These are phyloP conservation scores for Helleia helle DNA, from an alignment of 2,888 invertebrate genomes.

Conservation along the genomic window DNA sequence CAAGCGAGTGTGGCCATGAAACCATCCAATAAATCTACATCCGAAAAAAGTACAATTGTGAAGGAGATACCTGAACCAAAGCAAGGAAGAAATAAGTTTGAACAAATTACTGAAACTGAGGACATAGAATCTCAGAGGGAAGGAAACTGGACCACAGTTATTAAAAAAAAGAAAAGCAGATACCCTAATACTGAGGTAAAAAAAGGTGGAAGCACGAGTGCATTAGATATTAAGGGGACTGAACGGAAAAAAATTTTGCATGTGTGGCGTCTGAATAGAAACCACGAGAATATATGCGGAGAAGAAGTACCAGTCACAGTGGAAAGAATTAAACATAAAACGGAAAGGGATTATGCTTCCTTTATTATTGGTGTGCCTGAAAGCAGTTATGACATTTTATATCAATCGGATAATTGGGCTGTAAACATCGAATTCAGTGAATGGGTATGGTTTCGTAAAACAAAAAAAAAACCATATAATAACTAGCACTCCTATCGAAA, in stretches of 20 bases:
- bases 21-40: background rate
- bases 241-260: no score
- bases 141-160: background rate
- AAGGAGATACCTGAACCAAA: no score
- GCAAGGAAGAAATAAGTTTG: no score
- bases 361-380: slow-evolving; percentile 23
- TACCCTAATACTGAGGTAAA: background rate
- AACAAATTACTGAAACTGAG: no score
- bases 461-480: slow-evolving; percentile 9
- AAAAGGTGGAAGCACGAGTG: no score
- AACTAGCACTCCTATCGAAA: slow-evolving; percentile 5
- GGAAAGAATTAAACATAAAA: slow-evolving; percentile 23
- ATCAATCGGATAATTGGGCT: slow-evolving; percentile 12
- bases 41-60: no score
- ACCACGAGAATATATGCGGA: slow-evolving; percentile 8
- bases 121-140: no score
- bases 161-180: background rate
- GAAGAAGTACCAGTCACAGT: slow-evolving; percentile 12
- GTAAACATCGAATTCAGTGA: slow-evolving; percentile 13
- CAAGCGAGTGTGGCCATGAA: no score
- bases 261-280: background rate
- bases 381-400: slow-evolving; percentile 11
- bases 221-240: no score
- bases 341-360: slow-evolving; percentile 24
- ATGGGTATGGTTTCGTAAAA: slow-evolving; percentile 16